Conservation (phyloP, 2,888 invertebrate species). For the Siphlonurus alternatus region DNA sequence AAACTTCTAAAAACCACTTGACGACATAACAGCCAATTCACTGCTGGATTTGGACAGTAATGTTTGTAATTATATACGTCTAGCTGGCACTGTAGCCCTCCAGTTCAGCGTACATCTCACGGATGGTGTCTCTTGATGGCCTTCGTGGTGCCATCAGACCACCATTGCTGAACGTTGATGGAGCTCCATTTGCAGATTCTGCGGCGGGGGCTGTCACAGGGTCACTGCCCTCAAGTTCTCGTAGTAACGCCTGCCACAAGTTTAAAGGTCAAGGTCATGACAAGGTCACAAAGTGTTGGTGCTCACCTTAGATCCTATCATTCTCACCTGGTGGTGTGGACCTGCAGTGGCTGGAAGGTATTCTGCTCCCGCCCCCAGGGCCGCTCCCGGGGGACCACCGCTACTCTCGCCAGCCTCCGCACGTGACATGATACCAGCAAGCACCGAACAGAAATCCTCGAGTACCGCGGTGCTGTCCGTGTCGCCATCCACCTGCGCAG, state of each 20-base stretch:
- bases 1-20: too few species aligned
- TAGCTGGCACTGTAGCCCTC: constrained; percentile 19
- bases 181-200: neutral
- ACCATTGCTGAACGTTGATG: neutral
- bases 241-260: neutral
- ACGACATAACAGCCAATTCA: too few species aligned
- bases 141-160: constrained; percentile 14
- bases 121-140: constrained; percentile 20
- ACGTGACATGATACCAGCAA: neutral
- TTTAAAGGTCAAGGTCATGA: neutral
- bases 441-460: constrained; percentile 45
- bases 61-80: too few species aligned
- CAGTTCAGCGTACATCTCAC: constrained; percentile 29
- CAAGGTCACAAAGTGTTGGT: too few species aligned
- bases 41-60: too few species aligned
- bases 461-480: constrained; percentile 64
- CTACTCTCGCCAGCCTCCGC: neutral
- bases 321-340: neutral
- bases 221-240: neutral
- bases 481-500: constrained; percentile 61
- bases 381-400: neutral
- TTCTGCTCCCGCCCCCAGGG: neutral
- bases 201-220: neutral
- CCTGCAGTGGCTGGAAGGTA: neutral
- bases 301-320: neutral